Conservation (phyloP, 2,797 vertebrate species). For the Phrynocephalus guinanensis region DNA sequence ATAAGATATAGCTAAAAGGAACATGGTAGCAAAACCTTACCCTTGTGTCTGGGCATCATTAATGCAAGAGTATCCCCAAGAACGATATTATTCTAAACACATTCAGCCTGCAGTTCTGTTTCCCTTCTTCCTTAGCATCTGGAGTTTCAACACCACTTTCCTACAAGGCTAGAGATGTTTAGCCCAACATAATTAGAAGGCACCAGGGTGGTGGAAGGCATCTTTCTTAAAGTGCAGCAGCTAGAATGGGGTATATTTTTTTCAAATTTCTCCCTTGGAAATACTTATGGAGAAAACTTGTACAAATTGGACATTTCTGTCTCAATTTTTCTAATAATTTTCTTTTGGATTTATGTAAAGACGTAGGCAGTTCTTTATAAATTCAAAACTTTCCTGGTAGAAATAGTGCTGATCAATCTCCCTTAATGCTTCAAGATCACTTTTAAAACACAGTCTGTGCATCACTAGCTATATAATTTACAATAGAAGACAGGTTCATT, state of each 20-base stretch:
- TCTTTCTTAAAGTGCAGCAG: neutral
- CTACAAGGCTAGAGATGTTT: too few species aligned
- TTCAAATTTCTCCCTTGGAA: conserved; percentile 51
- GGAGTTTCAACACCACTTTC: neutral
- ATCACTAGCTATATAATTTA: neutral
- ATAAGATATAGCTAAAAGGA: too few species aligned
- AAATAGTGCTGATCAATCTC: conserved; percentile 49
- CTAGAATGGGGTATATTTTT: neutral
- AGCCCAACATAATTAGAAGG: too few species aligned
- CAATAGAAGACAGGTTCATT: neutral
- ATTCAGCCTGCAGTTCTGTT: neutral
- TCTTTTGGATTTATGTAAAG: conserved; percentile 36
- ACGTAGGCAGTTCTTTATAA: conserved; percentile 54
- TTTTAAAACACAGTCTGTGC: conserved; percentile 11
- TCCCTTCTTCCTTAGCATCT: neutral
- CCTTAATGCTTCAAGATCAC: conserved; percentile 35
- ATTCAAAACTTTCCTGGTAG: conserved; percentile 51
- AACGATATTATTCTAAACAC: neutral
- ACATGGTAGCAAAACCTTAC: neutral
- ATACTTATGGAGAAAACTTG: conserved; percentile 50
- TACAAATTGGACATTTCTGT: conserved; percentile 39
- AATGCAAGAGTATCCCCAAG: neutral
- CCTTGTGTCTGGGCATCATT: neutral
- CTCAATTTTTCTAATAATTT: conserved; percentile 51
- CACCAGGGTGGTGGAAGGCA: too few species aligned